phyloP scores from a whole-genome alignment of 2,113 vertebrate species.

The Oryctolagus cuniculus region DNA sequence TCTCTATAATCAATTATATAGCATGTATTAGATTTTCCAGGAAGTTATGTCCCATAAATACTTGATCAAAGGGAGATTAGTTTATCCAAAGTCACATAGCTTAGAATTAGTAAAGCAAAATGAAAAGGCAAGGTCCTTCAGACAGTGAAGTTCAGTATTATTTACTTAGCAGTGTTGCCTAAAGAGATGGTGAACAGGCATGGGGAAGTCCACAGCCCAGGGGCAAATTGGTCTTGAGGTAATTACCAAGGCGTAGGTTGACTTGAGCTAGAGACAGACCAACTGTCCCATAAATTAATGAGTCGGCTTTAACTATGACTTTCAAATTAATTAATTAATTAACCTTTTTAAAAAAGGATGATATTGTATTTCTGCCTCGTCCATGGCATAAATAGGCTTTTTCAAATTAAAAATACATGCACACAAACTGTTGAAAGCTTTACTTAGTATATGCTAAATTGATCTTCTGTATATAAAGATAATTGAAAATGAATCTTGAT shows the following conservation, averaged over 20 bases:
- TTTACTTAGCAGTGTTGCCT: background rate
- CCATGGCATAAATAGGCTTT: background rate
- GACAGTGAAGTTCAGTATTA: background rate
- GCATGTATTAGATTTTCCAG: background rate
- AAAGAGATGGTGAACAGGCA: background rate
- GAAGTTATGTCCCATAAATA: background rate
- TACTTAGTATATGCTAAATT: too few species aligned
- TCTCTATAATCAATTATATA: background rate
- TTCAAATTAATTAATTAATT: too few species aligned
- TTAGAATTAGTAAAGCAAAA: background rate
- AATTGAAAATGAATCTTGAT: too few species aligned
- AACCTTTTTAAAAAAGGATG: background rate
- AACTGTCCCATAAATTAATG: background rate
- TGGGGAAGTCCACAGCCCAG: rapidly evolving
- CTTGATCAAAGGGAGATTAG: background rate
- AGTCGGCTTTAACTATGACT: too few species aligned
- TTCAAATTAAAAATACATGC: background rate
- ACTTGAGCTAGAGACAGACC: background rate
- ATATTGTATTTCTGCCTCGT: background rate
- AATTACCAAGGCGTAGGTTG: background rate
- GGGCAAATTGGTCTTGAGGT: background rate
- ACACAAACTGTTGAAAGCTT: too few species aligned
- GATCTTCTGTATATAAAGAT: too few species aligned
- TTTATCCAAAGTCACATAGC: background rate
- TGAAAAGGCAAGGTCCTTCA: background rate